Base-by-base conservation (phyloP, 2,113 vertebrate genomes). In the Boulengeromyrus knoepffleri region DNA sequence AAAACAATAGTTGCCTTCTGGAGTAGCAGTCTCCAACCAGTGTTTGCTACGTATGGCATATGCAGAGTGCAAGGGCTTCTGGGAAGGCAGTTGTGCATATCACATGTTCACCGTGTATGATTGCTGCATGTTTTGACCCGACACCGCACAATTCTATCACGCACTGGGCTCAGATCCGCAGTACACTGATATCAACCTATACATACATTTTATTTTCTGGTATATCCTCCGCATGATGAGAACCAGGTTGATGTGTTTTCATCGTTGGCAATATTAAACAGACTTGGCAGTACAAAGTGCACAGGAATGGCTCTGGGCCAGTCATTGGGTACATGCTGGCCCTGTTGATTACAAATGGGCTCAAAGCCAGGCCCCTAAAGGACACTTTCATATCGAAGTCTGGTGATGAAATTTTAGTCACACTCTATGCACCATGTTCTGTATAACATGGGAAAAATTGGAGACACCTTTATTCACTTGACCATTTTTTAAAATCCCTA, bases 231-330 rank as follows among this genome's bases (percentile, higher is more conserved):
- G 45, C 42, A 74, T 50, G 62, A 24, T 47, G 9, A 89, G 49
- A 80, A 80, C 31, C 74, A 80, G 88, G 62, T 56, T 89, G 88
- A 84, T 52, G 1, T 24, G 36, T 53, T 89, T 84, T 83, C 50
- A 89, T 53, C 31, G 74, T 56, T 83, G 70, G 45, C 88, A 89
- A 56, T 83, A 80, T 80, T 53, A 89, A 89, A 49, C 66, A 87
- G 83, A 3, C 49, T 77, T 70, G 31, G 52, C 66, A 89, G 94
- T 91, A 90, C 93, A 93, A 95, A 95, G 94, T 94, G 85, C 95
- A 94, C 88, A 42, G 9, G 12, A 31, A 36, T 88, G 90, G 83
- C 88, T 52, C 74, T 49, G 52, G 27, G 80, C 91, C 89, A 90
- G 91, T 94, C 90, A 91, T 66, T 88, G 53, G 90, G 87, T 93